Base-by-base conservation (phyloP, 2,888 invertebrate genomes). In the Dryocosmus kuriphilus region DNA sequence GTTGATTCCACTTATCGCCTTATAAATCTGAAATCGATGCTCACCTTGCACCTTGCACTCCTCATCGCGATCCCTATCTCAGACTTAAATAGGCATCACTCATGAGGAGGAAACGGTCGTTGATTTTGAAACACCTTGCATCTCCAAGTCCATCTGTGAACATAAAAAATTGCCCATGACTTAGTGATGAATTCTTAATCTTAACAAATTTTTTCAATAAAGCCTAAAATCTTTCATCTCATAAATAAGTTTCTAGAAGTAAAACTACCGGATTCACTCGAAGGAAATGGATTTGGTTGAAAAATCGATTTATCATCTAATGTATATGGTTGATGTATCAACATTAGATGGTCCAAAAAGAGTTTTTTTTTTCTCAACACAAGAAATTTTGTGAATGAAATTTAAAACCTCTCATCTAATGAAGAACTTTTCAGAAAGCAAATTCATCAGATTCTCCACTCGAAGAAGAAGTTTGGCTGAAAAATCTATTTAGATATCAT, bases 21-120 rank as follows among this genome's bases (percentile, higher is more conserved):
- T 19, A 67, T 67, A 67, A 67, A 71, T 71, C 30, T 27, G 32
- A 35, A 30, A 35, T 63, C 24, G 16, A 71, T 24, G 41, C 30
- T 71, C 24, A 71, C 46, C 51, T 71, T 71, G 46, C 51, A 51
- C 46, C 27, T 46, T 46, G 46, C 41, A 41, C 19, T 46, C 41
- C 16, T 16, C 24, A 27, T 57, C 57, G 16, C 27, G 57, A 57
- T 57, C 24, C 11, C 57, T 3, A 57, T 24, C 57, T 24, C 24
- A 14, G 27, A 27, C 24, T 57, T 57, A 22, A 24, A 57, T 24
- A 57, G 27, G 16, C 11, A 57, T 57, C 57, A n/a, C n/a, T n/a
- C n/a, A n/a, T n/a, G n/a, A 22, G 11, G 1, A 57, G 57, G 11
- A 57, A 57, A 24, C n/a, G 57, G 57, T 57, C 57, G 57, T 57